Base-by-base conservation (phyloP, 2,888 invertebrate genomes). In the Anodontia alba region DNA sequence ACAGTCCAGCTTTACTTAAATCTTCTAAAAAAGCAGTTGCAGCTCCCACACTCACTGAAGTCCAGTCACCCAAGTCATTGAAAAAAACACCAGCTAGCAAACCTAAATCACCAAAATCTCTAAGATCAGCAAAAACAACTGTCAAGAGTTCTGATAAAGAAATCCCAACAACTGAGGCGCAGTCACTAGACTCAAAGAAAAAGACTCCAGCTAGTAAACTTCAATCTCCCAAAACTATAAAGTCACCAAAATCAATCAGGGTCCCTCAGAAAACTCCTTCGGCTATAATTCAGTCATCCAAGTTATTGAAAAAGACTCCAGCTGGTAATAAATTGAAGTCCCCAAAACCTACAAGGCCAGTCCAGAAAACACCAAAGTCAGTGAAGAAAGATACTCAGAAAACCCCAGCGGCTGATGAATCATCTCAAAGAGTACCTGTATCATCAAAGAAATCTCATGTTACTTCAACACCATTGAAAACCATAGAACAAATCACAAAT, bases 401-500 rank as follows among this genome's bases (percentile, higher is more conserved):
- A 15, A 26, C 71, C 5, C 71, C 49, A 46, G 33, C 29, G 29
- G 46, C n/a, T 7, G n/a, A 23, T 5, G 51, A 71, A 49, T n/a
- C 29, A 31, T 5, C 43, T 15, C 20, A 29, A 43, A 33, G 38
- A 33, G 3, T 54, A 42, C 17, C 70, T 42, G 31, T 20, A 29
- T 49, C 57, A 17, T 31, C 23, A 26, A 66, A 75, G 42, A 71
- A 33, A 57, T 1, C 71, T 46, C 23, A 76, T 49, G 20, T 73
- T n/a, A 81, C 77, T 23, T 85, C 85, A 57, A 82, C 85, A 12
- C 85, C 85, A 46, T 42, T 69, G 31, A 80, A 77, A 38, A 74
- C 78, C 12, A 23, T 78, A n/a, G 80, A 80, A 68, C 54, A 72
- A 43, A 73, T 81, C 20, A 70, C 78, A n/a, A 75, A 75, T 5